Evolutionary conservation across 2,888 invertebrate species (phyloP), one percentile per base, ranked within the genome.

Genomic region (Saturnia pavonia): DNA sequence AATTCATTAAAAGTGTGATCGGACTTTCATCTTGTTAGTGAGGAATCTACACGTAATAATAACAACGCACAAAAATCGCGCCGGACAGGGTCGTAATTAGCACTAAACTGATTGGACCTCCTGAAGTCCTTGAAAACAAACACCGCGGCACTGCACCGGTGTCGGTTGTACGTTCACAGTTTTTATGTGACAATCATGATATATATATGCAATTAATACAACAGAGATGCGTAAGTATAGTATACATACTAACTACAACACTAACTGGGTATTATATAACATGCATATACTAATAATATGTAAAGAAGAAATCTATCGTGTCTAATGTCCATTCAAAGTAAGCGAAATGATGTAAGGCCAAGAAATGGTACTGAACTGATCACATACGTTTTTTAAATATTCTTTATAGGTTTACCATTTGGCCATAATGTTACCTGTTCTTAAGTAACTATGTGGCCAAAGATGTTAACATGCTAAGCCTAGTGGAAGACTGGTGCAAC

Each of bases 11-110:
- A 85, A 86, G 85, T 88, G 88, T 84, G 87, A 87, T 83, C 82
- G 76, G 80, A 92, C 92, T 92, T 92, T 92, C 92, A 88, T 91
- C 91, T 91, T 85, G 91, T 91, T 91, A 90, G 83, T 79, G 85
- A 78, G 82, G 85, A 83, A 87, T 88, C 85, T 84, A 82, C 84
- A 86, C 83, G 84, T 85, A 85, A 83, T 82, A 87, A 85, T 86
- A 86, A 84, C 83, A 85, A 87, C 81, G 88, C 85, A 91, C 90
- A 85, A 91, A 91, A 91, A 88, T 91, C 80, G 82, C 82, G 82
- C 80, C 76, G 81, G 76, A 16, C 54, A 40, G 67, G 42, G 63
- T 40, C 65, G 65, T 7, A 65, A 7, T 40, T n/a, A 11, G 65
- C 14, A 27, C 25, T 27, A 6, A 12, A 3, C 3, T 2, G 19